Conservation (phyloP, 1,140 invertebrate genomes). For the Drosophila repletoides region DNA sequence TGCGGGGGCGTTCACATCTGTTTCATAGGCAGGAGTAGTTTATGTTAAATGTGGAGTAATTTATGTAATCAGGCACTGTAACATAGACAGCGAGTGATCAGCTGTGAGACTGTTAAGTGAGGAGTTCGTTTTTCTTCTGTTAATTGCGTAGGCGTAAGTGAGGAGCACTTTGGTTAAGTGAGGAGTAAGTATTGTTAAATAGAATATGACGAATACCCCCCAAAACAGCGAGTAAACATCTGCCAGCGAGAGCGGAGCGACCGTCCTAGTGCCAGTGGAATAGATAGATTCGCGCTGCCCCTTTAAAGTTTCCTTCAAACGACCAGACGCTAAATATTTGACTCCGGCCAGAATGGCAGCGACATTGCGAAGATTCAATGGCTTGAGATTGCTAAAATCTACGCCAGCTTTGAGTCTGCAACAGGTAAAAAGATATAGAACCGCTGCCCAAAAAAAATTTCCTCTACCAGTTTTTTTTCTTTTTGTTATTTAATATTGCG, state of each 20-base stretch:
- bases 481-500: slow-evolving; percentile 5
- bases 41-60: slow-evolving; percentile 10
- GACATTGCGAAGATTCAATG: slow-evolving; percentile 90
- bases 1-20: slow-evolving; percentile 17
- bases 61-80: too few species aligned
- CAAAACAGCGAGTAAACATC: slow-evolving; percentile 42
- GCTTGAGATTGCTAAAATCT: slow-evolving; percentile 85
- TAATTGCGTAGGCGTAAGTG: not conserved
- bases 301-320: slow-evolving; percentile 72
- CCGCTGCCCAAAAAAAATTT: not conserved
- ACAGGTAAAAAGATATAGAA: slow-evolving; percentile 64
- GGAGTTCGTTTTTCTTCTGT: not conserved
- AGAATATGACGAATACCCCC: slow-evolving; percentile 8
- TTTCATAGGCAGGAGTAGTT: not conserved
- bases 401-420: slow-evolving; percentile 70
- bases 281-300: slow-evolving; percentile 70
- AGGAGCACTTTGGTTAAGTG: slow-evolving; percentile 15
- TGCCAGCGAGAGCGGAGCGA: slow-evolving; percentile 48
- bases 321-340: slow-evolving; percentile 67
- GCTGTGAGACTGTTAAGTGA: not conserved
- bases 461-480: too few species aligned
- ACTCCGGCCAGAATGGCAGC: slow-evolving; percentile 89
- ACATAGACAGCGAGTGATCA: not conserved
- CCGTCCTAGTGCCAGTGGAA: slow-evolving; percentile 65
- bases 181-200: slow-evolving; percentile 14